A percentile compares a stretch with the other conserved stretches of the same genome.
Evolutionary conservation across 2,888 invertebrate genomes (phyloP).

Genomic region (Drosophila koepferae): DNA sequence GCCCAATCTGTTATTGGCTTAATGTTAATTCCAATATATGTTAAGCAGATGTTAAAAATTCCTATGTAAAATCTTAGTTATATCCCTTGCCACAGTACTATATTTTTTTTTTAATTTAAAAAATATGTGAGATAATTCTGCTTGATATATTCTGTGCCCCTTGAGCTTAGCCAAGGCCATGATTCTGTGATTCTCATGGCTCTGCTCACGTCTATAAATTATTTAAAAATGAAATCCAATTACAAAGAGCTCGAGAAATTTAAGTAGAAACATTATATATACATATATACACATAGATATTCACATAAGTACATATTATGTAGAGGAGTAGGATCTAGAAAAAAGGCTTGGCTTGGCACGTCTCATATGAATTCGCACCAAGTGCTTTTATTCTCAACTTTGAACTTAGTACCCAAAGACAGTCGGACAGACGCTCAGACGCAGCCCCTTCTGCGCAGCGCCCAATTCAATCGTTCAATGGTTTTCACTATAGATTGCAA

Average conservation of each 20-base stretch:
- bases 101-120: not conserved
- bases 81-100: not conserved
- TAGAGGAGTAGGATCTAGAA: not conserved
- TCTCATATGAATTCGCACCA: conserved; percentile 12
- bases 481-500: conserved; percentile 31
- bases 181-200: not conserved
- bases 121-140: not conserved
- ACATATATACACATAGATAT: not conserved
- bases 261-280: not conserved
- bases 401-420: conserved; percentile 36
- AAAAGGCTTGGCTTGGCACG: conserved; percentile 1
- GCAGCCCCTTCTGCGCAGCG: conserved; percentile 3
- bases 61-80: not conserved
- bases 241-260: conserved; percentile 18
- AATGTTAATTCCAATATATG: too few relatives aligned
- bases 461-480: conserved; percentile 40
- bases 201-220: conserved; percentile 25
- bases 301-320: not conserved
- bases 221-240: conserved; percentile 25
- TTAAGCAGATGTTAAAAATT: not conserved
- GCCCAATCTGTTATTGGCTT: too few relatives aligned
- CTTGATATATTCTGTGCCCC: not conserved
- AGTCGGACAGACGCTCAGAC: conserved; percentile 1
- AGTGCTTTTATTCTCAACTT: conserved; percentile 45
- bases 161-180: not conserved